A percentile compares a stretch with the other conserved stretches of the same genome.
Evolutionary conservation across 2,797 vertebrate species (phyloP).

Genomic region (Peromyscus aztecus): DNA sequence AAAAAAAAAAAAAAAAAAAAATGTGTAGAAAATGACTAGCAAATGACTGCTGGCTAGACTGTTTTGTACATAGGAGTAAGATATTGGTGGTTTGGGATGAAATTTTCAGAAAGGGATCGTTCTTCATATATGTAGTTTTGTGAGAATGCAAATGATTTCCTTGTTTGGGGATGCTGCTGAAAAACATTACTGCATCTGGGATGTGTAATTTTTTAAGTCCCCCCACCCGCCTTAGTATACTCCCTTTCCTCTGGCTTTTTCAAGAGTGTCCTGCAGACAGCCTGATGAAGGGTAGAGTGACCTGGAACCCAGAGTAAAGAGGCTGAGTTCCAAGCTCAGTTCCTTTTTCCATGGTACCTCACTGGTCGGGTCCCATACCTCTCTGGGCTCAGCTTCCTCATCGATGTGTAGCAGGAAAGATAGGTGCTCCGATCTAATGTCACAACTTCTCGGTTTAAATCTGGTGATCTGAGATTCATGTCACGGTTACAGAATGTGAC

Average conservation of each 20-base stretch:
- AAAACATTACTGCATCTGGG: conserved; percentile 17
- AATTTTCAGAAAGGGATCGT: conserved; percentile 58
- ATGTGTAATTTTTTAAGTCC: background rate
- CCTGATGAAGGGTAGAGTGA: background rate
- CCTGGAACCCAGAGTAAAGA: background rate
- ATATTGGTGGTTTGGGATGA: conserved; percentile 32
- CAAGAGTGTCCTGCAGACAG: background rate
- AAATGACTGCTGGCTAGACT: conserved; percentile 2
- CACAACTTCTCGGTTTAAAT: background rate
- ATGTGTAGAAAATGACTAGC: conserved; percentile 32
- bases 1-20: conserved; percentile 71
- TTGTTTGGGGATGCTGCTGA: conserved; percentile 61
- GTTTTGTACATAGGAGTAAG: conserved; percentile 48
- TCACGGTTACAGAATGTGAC: background rate
- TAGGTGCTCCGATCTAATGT: background rate
- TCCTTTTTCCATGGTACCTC: background rate
- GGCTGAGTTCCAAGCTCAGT: background rate
- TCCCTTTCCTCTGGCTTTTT: background rate
- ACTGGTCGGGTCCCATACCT: background rate
- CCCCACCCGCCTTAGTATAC: background rate
- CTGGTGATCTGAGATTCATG: background rate
- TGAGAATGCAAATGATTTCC: conserved; percentile 55
- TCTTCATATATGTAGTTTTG: conserved; percentile 33
- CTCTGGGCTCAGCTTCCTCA: background rate
- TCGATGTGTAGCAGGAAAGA: background rate